A percentile compares a stretch with the other conserved stretches of the same genome.
phyloP scores from a whole-genome alignment of 2,113 vertebrate species.

The Gavia stellata region DNA sequence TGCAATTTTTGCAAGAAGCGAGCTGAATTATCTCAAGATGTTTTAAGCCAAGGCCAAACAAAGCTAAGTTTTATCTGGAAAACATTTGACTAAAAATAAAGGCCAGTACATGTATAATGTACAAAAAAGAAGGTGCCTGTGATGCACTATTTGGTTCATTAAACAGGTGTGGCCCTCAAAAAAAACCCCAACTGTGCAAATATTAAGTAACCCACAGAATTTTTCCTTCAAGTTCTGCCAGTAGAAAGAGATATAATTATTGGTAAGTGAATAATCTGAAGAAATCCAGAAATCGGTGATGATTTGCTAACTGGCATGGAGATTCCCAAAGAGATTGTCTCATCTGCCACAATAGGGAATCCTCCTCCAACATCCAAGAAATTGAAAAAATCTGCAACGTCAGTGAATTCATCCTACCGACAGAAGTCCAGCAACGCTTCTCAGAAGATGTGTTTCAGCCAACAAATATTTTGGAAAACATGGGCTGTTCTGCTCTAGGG shows the following conservation, averaged over 20 bases:
- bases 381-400: accelerated
- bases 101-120: not conserved
- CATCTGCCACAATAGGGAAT: not conserved
- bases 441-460: not conserved
- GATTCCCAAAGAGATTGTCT: not conserved
- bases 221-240: not conserved
- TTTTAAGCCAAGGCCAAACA: not conserved
- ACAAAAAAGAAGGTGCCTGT: not conserved
- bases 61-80: not conserved
- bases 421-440: not conserved
- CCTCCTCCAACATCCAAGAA: not conserved
- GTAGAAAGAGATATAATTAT: not conserved
- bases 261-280: not conserved
- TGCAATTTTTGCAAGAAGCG: not conserved
- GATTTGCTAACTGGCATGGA: not conserved
- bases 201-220: not conserved
- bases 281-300: not conserved
- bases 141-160: not conserved
- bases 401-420: not conserved
- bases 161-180: not conserved
- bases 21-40: not conserved
- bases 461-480: not conserved
- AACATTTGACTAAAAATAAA: not conserved
- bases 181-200: not conserved
- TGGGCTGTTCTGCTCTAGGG: not conserved